Base-by-base conservation (phyloP, 2,113 vertebrate genomes). In the Leucopternis melanops region DNA sequence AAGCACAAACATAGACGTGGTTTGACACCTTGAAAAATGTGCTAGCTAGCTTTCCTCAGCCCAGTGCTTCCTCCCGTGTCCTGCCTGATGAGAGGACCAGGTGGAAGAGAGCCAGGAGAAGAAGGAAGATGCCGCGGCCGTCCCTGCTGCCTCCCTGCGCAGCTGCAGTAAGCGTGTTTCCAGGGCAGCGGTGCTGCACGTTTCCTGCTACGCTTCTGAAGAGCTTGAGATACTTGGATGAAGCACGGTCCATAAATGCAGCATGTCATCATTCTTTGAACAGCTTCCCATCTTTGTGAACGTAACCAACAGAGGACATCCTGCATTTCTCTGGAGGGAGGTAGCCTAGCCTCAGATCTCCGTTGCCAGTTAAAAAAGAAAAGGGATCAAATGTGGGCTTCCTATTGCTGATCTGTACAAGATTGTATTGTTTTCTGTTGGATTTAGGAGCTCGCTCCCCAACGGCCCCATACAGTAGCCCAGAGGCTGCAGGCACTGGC, bases 11-110 rank as follows among this genome's bases (percentile, higher is more conserved):
- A 31, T 80, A 13, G 74, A 75, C 92, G 92, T 45, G 90, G 90
- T 95, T 93, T 96, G 92, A 95, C 92, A 86, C 82, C 90, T 93
- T 93, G 71, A 82, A 32, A 95, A 91, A 93, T 79, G 84, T 20
- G 44, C 74, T 93, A 8, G 7, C 74, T 88, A 7, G 54, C 65
- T 82, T 84, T 86, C 71, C 62, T 45, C 74, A 44, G 84, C 72
- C 72, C 19, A 0, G 18, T 2, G 0, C n/a, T 36, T 34, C 77
- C 62, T 65, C 31, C 72, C 5, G 1, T 6, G 0, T 81, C 90
- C 92, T 78, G 73, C 57, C 40, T 4, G 18, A 8, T 29, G 67
- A 5, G 5, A 38, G 50, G 67, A 47, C 34, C 12, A 21, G 19
- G 36, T 75, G 90, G 88, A 90, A 40, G 27, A 58, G 82, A 91